Conservation (phyloP, 2,888 invertebrate species). For the Epistrophella euchroma region DNA sequence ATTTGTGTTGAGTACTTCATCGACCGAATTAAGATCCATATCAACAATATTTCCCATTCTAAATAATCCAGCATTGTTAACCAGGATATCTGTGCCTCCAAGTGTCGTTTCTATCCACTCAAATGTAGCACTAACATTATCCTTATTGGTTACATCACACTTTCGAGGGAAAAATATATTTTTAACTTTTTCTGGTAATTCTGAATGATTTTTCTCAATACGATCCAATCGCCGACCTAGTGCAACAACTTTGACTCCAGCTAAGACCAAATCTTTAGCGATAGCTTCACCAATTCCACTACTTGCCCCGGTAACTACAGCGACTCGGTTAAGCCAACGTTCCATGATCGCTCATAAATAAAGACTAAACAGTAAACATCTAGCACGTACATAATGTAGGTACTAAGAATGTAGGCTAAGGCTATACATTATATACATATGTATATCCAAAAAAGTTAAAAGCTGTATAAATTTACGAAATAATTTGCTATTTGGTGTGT, state of each 20-base stretch:
- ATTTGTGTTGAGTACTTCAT: constrained; percentile 84
- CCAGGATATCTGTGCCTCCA: constrained; percentile 85
- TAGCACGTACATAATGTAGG: too few species aligned
- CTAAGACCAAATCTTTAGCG: constrained; percentile 83
- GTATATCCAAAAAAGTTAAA: too few species aligned
- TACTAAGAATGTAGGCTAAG: too few species aligned
- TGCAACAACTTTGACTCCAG: constrained; percentile 82
- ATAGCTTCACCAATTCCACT: constrained; percentile 86
- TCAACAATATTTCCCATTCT: constrained; percentile 77
- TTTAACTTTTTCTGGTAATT: constrained; percentile 76
- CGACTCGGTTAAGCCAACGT: constrained; percentile 85
- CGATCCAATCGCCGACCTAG: constrained; percentile 84
- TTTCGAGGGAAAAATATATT: constrained; percentile 72
- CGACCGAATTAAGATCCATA: constrained; percentile 78
- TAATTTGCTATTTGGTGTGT: too few species aligned
- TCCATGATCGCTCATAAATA: constrained; percentile 80
- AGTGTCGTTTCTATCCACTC: constrained; percentile 83
- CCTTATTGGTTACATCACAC: constrained; percentile 84
- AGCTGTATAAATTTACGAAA: too few species aligned
- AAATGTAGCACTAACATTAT: constrained; percentile 85
- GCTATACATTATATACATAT: too few species aligned
- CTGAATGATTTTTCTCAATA: constrained; percentile 81
- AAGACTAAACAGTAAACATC: not conserved
- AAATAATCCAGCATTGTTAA: constrained; percentile 86
- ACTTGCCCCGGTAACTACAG: constrained; percentile 86